Conservation (phyloP, 2,797 vertebrate species). For the Bovichtus diacanthus region DNA sequence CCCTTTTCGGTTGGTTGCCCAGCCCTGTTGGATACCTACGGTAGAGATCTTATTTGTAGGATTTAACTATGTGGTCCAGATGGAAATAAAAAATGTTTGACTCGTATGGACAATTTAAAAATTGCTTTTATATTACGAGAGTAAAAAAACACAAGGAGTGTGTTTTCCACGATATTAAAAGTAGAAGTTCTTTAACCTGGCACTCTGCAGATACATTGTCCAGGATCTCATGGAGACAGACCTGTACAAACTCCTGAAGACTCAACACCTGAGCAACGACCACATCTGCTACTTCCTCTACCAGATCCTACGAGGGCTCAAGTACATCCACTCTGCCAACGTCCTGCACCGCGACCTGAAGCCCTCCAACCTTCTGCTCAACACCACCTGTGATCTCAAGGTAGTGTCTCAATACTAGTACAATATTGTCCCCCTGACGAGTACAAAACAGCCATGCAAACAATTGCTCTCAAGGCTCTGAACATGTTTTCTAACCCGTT, state of each 20-base stretch:
- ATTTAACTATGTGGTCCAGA: neutral
- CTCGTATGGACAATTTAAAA: neutral
- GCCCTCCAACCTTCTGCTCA: constrained; percentile 94
- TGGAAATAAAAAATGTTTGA: neutral
- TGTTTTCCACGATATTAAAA: neutral
- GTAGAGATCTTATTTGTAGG: neutral
- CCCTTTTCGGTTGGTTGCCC: neutral
- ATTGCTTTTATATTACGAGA: neutral
- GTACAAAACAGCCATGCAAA: neutral
- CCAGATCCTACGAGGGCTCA: constrained; percentile 93
- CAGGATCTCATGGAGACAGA: constrained; percentile 97
- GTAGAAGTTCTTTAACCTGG: constrained; percentile 62
- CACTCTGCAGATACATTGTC: constrained; percentile 89
- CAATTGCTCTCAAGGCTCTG: neutral
- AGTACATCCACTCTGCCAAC: constrained; percentile 96
- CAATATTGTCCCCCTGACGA: neutral
- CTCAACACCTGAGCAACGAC: constrained; percentile 92
- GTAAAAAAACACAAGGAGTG: neutral
- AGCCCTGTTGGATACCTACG: too few species aligned
- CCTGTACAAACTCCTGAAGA: constrained; percentile 94
- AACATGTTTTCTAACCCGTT: neutral
- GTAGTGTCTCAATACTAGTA: constrained; percentile 54
- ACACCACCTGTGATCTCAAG: constrained; percentile 96
- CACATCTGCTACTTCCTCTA: constrained; percentile 96
- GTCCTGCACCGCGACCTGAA: constrained; percentile 95